phyloP scores from a whole-genome alignment of 2,888 invertebrate species.

The Serripes groenlandicus region DNA sequence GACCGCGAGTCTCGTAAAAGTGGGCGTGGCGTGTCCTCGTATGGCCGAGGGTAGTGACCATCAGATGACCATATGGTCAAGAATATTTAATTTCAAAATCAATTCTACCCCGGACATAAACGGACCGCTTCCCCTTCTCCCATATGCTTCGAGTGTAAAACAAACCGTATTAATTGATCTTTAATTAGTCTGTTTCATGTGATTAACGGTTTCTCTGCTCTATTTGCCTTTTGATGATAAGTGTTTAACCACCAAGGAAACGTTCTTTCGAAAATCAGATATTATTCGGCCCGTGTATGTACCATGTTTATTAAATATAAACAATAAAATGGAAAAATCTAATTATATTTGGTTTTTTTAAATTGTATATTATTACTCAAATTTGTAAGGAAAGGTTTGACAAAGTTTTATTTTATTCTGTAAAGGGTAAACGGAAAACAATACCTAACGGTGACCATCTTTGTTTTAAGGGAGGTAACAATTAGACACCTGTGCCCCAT shows the following conservation, averaged over 20 bases:
- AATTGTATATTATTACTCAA: too few species aligned
- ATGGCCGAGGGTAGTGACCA: not conserved
- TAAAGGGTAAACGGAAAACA: constrained; percentile 10
- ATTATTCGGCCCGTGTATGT: too few species aligned
- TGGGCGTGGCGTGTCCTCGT: constrained; percentile 3
- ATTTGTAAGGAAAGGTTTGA: too few species aligned
- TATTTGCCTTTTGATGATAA: too few species aligned
- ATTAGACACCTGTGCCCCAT: constrained; percentile 21
- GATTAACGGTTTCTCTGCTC: too few species aligned
- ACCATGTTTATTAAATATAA: too few species aligned
- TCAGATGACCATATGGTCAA: constrained; percentile 18
- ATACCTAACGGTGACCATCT: not conserved
- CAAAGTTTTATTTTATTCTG: too few species aligned
- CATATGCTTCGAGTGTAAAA: constrained; percentile 10
- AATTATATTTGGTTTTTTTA: too few species aligned
- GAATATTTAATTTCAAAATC: constrained; percentile 31
- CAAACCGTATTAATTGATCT: constrained; percentile 16
- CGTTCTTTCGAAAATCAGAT: too few species aligned
- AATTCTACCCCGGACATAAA: constrained; percentile 19
- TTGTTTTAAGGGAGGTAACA: constrained; percentile 4
- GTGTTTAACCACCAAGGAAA: too few species aligned
- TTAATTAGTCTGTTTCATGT: constrained; percentile 9
- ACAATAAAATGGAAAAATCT: too few species aligned
- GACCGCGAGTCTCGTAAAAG: not conserved
- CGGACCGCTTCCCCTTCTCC: not conserved